Evolutionary conservation across 2,888 invertebrate species (phyloP), one percentile per base, ranked within the genome.

Genomic region (Andrena marginata): DNA sequence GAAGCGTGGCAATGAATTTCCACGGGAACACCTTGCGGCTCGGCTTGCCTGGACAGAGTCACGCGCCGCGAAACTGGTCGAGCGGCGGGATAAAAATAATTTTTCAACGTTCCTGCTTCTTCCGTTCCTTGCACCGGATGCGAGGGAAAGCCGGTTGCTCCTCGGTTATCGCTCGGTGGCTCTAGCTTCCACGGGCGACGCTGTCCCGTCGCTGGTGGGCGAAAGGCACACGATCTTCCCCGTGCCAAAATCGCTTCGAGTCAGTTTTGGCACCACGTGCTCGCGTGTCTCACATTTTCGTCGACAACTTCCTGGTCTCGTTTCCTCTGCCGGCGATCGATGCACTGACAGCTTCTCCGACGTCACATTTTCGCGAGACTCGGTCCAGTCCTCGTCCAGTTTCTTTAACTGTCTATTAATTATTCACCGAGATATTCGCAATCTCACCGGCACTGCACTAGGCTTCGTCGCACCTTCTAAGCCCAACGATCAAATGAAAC

Each of bases 81-180:
- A 13, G 23, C 31, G 8, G 35, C 48, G 68, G 67, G 64, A 73
- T 82, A 85, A 87, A 87, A 87, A 87, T 87, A 87, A 87, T 82
- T 84, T 78, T 76, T 77, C 87, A 49, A 35, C 79, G 73, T 56
- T 74, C 64, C 48, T 26, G 60, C 77, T 63, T 33, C 76, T 72
- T 83, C 76, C 79, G 70, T 65, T 23, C 62, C 62, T 71, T 26
- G 56, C 60, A 56, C 85, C 87, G 87, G 84, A 84, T 82, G 76
- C 70, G 49, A 65, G 62, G 72, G 69, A 62, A 64, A 73, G 6
- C 35, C 26, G 42, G 56, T 51, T 54, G 70, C 56, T 33, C 23
- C 16, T 31, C 10, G 42, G 16, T 29, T 26, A 10, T 51, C 35
- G 31, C 2, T 4, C 69, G 33, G 35, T 2, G 59, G 42, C 49